phyloP scores from a whole-genome alignment of 2,113 vertebrate species.

The Colinus virginianus region DNA sequence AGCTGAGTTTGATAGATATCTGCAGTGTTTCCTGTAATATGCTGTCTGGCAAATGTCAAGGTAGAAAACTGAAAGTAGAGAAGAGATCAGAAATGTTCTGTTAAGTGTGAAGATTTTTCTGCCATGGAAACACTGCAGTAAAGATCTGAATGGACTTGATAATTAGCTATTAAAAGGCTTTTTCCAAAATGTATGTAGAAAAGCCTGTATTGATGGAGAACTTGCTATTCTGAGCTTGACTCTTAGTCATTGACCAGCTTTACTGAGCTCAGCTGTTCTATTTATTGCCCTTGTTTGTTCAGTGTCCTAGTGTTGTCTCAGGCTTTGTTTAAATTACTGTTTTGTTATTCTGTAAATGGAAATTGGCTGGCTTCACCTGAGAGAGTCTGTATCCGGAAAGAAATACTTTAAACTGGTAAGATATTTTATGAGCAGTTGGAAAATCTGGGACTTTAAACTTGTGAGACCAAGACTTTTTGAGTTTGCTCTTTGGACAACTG shows the following conservation, averaged over 20 bases:
- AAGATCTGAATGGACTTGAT: not conserved
- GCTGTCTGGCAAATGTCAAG: not conserved
- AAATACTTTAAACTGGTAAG: not conserved
- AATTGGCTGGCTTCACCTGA: not conserved
- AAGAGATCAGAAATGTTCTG: not conserved
- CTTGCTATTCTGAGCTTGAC: not conserved
- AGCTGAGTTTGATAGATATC: not conserved
- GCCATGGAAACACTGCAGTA: not conserved
- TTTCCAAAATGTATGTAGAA: not conserved
- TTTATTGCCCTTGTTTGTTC: slow-evolving; percentile 2
- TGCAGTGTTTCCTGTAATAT: slow-evolving; percentile 6
- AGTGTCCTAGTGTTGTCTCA: not conserved
- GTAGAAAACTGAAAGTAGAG: not conserved
- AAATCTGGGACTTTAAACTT: not conserved
- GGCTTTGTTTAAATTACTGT: not conserved
- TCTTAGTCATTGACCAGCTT: not conserved
- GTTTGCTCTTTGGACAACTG: not conserved
- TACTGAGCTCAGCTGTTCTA: not conserved
- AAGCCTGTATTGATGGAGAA: not conserved
- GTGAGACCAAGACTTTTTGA: not conserved
- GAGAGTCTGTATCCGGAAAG: not conserved
- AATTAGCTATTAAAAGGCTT: not conserved
- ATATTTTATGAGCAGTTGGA: not conserved
- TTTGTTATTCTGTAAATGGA: not conserved
- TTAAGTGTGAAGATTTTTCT: not conserved